Evolutionary conservation across 2,888 invertebrate species (phyloP), one percentile per base, ranked within the genome.

Genomic region (Drosophila mayaguana): DNA sequence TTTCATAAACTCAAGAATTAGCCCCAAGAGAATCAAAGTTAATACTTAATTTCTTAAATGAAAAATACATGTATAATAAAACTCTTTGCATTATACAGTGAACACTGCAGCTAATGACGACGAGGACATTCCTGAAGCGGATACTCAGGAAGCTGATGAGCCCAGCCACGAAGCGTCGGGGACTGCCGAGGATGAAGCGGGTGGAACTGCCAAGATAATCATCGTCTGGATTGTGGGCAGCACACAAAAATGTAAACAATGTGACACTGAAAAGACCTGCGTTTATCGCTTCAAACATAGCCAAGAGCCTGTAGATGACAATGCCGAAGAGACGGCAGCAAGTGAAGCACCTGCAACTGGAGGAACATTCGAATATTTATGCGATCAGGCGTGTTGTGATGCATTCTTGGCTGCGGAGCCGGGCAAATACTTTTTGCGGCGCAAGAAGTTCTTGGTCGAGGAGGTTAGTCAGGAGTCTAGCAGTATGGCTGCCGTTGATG

Each of bases 361-460:
- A 12, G 28, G 32, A 8, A 56, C 32, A 2, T 94, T 93, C 0
- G 93, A 94, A 66, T 95, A 94, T 80, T 92, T 95, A 61, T 95
- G 95, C 55, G 90, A 94, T 36, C 90, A 91, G 43, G 48, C 72
- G 6, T 95, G 95, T 72, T 92, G 94, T 18, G 92, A 94, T 76
- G 93, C 94, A 43, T 93, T 94, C 92, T 93, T 94, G 91, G 94
- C 93, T 0, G 94, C 93, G 32, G 94, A 95, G 78, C 92, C 92
- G 36, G 94, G 94, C 0, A 94, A 94, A 84, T 95, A 94, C 81
- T 92, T 93, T 18, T 93, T 94, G 68, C 94, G 94, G 73, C 93
- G 94, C 67, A 93, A 94, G 79, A 93, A 93, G 78, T 94, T 94
- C 75, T 91, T 93, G 0, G 93, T 95, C 0, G 93, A 93, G 22